phyloP scores from a whole-genome alignment of 2,888 invertebrate genomes.

The Mimas tiliae region DNA sequence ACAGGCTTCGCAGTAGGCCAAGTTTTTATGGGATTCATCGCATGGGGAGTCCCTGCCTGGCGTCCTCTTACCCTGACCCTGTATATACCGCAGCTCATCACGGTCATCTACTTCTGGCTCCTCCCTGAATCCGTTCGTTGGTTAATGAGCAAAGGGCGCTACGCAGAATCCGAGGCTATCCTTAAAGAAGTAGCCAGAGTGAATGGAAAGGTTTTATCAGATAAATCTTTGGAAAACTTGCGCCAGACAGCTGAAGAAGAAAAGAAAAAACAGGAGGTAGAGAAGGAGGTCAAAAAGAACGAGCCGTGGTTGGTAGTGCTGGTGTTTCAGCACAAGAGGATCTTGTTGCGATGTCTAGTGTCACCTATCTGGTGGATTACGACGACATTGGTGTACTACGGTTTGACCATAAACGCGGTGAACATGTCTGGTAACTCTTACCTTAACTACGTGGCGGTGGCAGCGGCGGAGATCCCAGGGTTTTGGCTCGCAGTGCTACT shows the following conservation, averaged over 20 bases:
- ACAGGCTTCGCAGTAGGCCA: slow-evolving; percentile 90
- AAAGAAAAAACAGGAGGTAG: slow-evolving; percentile 44
- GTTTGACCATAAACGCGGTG: slow-evolving; percentile 86
- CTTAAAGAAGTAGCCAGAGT: slow-evolving; percentile 85
- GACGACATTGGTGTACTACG: slow-evolving; percentile 87
- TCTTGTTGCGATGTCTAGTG: slow-evolving; percentile 56
- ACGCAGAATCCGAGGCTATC: slow-evolving; percentile 86
- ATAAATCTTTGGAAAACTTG: slow-evolving; percentile 59
- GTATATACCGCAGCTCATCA: slow-evolving; percentile 88
- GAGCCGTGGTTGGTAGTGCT: slow-evolving; percentile 65
- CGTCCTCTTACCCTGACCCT: slow-evolving; percentile 86
- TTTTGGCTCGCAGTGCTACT: slow-evolving; percentile 84
- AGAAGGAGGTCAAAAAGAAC: slow-evolving; percentile 40
- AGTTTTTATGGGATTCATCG: slow-evolving; percentile 86
- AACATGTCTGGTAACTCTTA: slow-evolving; percentile 86
- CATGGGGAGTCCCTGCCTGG: slow-evolving; percentile 89
- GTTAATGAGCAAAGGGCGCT: slow-evolving; percentile 89
- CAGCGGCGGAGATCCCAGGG: slow-evolving; percentile 88
- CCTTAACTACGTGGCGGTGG: slow-evolving; percentile 86
- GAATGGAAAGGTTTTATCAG: slow-evolving; percentile 76
- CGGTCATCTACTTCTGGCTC: slow-evolving; percentile 87
- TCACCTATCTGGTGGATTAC: slow-evolving; percentile 86
- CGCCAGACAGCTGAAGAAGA: slow-evolving; percentile 56
- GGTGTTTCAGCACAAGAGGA: slow-evolving; percentile 58
- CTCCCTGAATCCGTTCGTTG: slow-evolving; percentile 90